Evolutionary conservation across 2,113 vertebrate genomes (phyloP), one percentile per base, ranked within the genome.

Genomic region (Panurus biarmicus): DNA sequence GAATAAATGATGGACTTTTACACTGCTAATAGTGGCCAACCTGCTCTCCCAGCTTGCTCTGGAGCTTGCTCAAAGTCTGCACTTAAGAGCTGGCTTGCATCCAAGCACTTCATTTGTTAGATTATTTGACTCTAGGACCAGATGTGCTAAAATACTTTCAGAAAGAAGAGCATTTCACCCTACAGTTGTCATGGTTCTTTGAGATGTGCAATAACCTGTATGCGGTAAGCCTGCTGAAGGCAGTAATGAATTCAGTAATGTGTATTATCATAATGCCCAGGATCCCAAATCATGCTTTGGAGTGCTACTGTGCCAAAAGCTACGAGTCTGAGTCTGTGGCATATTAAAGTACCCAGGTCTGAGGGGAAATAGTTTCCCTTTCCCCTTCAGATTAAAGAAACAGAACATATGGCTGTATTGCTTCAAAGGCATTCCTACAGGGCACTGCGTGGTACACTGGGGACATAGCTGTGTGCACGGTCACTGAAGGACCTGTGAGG

Each of bases 391-490:
- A 96, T 89, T 95, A 94, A 94, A 95, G 96, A 85, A 87, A 58
- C 53, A 78, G 85, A 91, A 91, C 92, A 96, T 93, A 87, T 89
- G 94, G 90, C 61, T 76, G 62, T 8, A 28, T 79, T 91, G 74
- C 93, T 95, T 96, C 95, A 95, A 96, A 96, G 93, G 85, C 92
- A 94, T 94, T 95, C 96, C 96, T 89, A 64, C 53, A 69, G 92
- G 87, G 90, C 93, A 71, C 73, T 33, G 73, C 0, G 2, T 35
- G 69, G 80, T 65, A 78, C 31, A 9, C 81, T 14, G 61, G 81
- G 94, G 93, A 94, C 48, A 14, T 50, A 51, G 40, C 65, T 81
- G 48, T 16, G 40, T 67, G 85, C 81, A 72, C 0, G 1, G 74
- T 67, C 92, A 89, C 81, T 79, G 87, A 85, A 87, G 78, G 82